Percentiles rank a stretch among this genome's conserved stretches.
Evolutionary conservation across 2,888 invertebrate genomes (phyloP).

Genomic region (Muschampia staudingeri): DNA sequence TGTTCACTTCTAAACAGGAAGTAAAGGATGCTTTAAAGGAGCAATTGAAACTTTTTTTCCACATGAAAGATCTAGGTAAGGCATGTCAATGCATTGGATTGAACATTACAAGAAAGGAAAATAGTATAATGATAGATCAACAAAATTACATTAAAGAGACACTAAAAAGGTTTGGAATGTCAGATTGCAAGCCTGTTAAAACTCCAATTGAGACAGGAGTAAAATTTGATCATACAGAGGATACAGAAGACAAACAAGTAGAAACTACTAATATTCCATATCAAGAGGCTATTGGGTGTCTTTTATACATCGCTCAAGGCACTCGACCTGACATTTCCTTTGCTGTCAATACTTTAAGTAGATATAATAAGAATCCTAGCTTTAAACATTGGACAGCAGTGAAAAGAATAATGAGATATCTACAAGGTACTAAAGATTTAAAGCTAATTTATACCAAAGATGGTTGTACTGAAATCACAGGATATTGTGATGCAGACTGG

Average conservation of each 20-base stretch:
- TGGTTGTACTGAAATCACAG: conserved; percentile 23
- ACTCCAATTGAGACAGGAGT: not conserved
- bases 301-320: not conserved
- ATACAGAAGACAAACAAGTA: too few relatives aligned
- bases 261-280: not conserved
- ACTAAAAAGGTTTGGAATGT: not conserved
- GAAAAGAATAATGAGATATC: not conserved
- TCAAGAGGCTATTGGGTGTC: not conserved
- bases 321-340: not conserved
- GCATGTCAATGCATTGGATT: not conserved
- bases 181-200: not conserved
- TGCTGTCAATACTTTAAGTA: not conserved
- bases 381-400: not conserved
- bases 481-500: conserved; percentile 70
- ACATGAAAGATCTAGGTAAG: not conserved
- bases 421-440: conserved; percentile 52
- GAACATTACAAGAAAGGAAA: not conserved
- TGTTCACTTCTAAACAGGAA: not conserved
- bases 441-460: conserved; percentile 37
- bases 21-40: not conserved
- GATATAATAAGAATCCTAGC: not conserved
- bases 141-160: not conserved
- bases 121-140: not conserved
- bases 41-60: not conserved
- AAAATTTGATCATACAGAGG: not conserved